These are phyloP conservation scores for Catharus fuscescens DNA, from an alignment of 2,113 vertebrate species.

Conservation along the genomic window DNA sequence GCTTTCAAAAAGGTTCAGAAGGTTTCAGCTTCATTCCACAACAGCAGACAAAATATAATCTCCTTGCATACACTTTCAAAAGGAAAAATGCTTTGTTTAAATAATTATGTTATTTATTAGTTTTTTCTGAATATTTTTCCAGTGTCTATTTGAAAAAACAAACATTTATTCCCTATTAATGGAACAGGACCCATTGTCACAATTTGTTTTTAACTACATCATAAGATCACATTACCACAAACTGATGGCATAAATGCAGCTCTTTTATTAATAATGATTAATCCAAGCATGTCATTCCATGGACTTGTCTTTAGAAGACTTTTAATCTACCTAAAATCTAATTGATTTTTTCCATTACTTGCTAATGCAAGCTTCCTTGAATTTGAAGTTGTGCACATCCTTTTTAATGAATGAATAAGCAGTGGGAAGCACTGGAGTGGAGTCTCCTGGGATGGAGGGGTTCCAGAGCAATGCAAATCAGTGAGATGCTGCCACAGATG, in stretches of 20 bases:
- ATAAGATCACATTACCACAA: background rate
- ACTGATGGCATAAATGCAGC: background rate
- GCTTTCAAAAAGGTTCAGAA: background rate
- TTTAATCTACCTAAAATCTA: constrained; percentile 40
- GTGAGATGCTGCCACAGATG: background rate
- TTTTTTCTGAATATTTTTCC: background rate
- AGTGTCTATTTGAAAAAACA: background rate
- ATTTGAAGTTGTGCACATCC: background rate
- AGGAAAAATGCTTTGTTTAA: background rate
- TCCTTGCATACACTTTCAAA: background rate
- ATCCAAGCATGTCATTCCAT: background rate
- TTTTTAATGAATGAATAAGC: background rate
- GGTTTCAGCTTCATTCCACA: background rate
- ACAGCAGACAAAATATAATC: background rate
- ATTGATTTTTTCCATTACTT: constrained; percentile 1
- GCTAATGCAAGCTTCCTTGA: background rate
- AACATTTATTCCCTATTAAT: background rate
- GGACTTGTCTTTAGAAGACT: background rate
- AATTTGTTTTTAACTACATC: background rate
- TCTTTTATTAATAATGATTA: background rate
- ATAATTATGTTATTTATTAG: background rate
- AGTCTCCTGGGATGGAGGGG: background rate
- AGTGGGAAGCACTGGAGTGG: background rate
- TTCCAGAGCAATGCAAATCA: background rate
- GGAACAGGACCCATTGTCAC: background rate